phyloP scores from a whole-genome alignment of 2,113 vertebrate genomes.

The Crocuta crocuta region DNA sequence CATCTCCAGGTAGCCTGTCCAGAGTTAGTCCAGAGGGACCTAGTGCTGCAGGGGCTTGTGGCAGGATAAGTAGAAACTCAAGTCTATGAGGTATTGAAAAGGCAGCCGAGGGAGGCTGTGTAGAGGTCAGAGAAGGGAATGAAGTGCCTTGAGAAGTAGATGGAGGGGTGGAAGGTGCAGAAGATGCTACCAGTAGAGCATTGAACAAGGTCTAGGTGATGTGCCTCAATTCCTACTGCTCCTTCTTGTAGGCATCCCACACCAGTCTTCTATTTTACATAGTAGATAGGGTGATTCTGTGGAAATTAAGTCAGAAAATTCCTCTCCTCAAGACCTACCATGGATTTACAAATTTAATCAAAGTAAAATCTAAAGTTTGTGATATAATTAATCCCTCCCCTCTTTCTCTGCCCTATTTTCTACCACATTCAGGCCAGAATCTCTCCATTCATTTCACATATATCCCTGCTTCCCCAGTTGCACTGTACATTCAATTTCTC shows the following conservation, averaged over 20 bases:
- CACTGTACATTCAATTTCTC: neutral
- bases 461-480: neutral
- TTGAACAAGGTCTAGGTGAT: constrained; percentile 85
- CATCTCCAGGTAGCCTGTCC: constrained; percentile 86
- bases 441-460: neutral
- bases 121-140: constrained; percentile 84
- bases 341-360: neutral
- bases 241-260: constrained; percentile 85
- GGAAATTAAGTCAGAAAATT: neutral
- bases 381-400: neutral
- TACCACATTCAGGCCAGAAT: neutral
- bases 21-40: constrained; percentile 84
- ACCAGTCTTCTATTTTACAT: constrained; percentile 55
- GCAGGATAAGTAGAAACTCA: constrained; percentile 83
- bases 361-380: neutral
- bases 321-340: neutral
- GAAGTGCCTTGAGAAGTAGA: constrained; percentile 83
- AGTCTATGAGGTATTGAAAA: constrained; percentile 80
- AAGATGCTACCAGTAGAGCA: constrained; percentile 86
- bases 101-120: constrained; percentile 84
- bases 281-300: neutral
- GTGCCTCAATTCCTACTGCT: constrained; percentile 82
- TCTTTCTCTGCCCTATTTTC: neutral
- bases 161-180: constrained; percentile 85
- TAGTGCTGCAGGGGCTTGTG: constrained; percentile 83